Percentiles rank a stretch among this genome's conserved stretches.
These are phyloP conservation scores for Rhinolophus ferrumequinum DNA, from an alignment of 2,113 vertebrate species.

Conservation along the genomic window DNA sequence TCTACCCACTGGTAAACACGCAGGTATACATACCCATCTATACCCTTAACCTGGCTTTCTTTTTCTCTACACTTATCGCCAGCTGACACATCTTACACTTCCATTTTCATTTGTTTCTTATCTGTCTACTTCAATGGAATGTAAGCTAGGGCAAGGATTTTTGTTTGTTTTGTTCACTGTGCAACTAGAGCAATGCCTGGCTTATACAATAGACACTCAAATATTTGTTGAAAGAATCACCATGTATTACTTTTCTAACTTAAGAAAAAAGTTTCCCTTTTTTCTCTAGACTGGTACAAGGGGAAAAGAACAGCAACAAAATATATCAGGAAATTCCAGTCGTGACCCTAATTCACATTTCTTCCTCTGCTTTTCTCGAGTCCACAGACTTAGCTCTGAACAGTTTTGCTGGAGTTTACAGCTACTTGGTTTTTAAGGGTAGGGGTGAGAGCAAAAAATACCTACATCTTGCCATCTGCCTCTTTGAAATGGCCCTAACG, in stretches of 20 bases:
- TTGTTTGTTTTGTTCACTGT: background rate
- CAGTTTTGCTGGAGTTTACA: background rate
- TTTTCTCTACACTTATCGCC: background rate
- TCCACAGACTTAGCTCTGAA: background rate
- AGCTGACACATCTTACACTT: background rate
- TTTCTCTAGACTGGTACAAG: background rate
- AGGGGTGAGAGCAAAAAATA: background rate
- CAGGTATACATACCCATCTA: too few species aligned
- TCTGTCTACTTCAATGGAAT: background rate
- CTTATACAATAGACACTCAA: background rate
- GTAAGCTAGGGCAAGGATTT: background rate
- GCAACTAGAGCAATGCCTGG: background rate
- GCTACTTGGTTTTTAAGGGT: background rate
- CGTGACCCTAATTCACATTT: background rate
- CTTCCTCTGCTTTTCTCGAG: background rate
- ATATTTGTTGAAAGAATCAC: background rate
- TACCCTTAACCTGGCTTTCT: background rate
- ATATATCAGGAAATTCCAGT: background rate
- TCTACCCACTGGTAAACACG: background rate
- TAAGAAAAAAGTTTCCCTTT: background rate
- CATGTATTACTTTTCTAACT: background rate
- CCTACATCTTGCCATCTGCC: background rate
- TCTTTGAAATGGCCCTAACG: background rate
- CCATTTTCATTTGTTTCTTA: background rate
- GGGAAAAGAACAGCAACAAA: background rate